A percentile compares a stretch with the other conserved stretches of the same genome.
These are phyloP conservation scores for Microtus oregoni DNA, from an alignment of 2,113 vertebrate species.

Conservation along the genomic window DNA sequence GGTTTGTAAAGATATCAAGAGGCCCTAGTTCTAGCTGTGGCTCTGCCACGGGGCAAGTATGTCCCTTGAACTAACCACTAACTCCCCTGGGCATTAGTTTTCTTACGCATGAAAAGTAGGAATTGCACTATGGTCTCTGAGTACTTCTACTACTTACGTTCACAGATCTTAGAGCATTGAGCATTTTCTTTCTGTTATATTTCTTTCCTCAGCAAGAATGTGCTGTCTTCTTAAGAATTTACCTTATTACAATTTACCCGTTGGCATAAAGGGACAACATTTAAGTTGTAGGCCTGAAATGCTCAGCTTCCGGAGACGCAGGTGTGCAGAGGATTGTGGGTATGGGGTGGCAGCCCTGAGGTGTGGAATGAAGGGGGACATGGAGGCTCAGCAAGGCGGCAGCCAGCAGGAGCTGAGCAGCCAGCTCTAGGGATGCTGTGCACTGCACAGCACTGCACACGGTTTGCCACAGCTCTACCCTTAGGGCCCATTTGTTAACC, in stretches of 20 bases:
- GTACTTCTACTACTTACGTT: not conserved
- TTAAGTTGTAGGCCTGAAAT: constrained; percentile 56
- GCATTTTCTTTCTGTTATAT: constrained; percentile 39
- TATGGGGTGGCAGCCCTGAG: not conserved
- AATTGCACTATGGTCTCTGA: not conserved
- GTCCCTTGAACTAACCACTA: constrained; percentile 13
- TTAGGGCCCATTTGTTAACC: constrained; percentile 33
- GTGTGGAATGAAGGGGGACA: not conserved
- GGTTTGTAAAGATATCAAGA: not conserved
- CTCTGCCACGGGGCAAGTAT: not conserved
- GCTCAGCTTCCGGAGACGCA: not conserved
- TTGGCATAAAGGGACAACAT: constrained; percentile 16
- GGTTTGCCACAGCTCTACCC: not conserved
- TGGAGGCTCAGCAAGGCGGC: not conserved
- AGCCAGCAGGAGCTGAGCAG: not conserved
- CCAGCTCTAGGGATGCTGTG: not conserved
- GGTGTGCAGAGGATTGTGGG: not conserved
- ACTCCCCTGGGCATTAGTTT: constrained; percentile 40
- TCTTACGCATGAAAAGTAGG: constrained; percentile 40
- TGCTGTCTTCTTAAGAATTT: constrained; percentile 52
- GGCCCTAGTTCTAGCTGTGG: not conserved
- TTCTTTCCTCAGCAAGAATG: constrained; percentile 36
- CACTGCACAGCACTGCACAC: too few species aligned
- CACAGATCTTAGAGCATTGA: constrained; percentile 14
- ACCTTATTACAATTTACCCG: constrained; percentile 58